phyloP scores from a whole-genome alignment of 2,797 vertebrate genomes.

The Sternarchorhynchus goeldii region DNA sequence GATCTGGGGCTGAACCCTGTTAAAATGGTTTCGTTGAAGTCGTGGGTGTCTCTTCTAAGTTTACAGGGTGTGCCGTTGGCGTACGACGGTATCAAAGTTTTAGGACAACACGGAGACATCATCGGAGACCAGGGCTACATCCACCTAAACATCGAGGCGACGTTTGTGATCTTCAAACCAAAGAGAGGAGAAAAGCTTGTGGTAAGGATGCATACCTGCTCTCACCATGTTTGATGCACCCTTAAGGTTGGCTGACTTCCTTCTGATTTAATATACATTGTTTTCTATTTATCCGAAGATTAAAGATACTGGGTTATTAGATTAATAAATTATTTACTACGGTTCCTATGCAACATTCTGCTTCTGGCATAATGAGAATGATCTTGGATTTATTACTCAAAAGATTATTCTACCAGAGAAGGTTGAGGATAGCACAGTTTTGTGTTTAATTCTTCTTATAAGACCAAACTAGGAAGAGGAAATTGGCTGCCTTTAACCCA shows the following conservation, averaged over 20 bases:
- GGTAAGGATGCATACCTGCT: constrained; percentile 71
- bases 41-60: constrained; percentile 64
- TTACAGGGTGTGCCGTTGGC: constrained; percentile 90
- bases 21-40: not conserved
- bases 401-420: no score
- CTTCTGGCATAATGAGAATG: no score
- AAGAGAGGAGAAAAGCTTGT: constrained; percentile 80
- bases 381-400: no score
- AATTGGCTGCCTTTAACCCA: not conserved
- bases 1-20: not conserved
- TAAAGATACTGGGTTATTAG: no score
- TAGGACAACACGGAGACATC: constrained; percentile 84
- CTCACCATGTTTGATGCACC: not conserved
- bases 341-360: no score
- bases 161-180: constrained; percentile 89
- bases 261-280: no score
- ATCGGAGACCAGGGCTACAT: constrained; percentile 90
- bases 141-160: constrained; percentile 89
- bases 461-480: no score
- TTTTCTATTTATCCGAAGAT: no score
- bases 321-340: no score
- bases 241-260: no score
- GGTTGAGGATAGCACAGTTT: no score
- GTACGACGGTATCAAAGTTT: constrained; percentile 84
- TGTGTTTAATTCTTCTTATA: no score